Evolutionary conservation across 2,797 vertebrate species (phyloP).

Genomic region (Tachyglossus aculeatus): DNA sequence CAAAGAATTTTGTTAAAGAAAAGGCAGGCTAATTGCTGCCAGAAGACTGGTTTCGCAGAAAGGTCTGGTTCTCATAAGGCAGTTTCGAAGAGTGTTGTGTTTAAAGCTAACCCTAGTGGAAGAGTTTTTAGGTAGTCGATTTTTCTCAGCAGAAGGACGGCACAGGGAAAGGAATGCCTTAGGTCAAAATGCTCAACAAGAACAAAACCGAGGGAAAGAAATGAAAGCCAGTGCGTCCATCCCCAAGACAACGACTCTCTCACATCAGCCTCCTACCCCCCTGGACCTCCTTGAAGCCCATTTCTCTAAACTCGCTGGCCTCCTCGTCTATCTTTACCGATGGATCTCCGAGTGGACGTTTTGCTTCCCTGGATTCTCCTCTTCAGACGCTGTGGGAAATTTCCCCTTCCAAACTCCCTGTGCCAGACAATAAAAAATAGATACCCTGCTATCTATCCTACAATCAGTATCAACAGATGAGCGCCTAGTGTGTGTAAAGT

Average conservation of each 20-base stretch:
- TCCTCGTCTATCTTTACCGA: too few relatives aligned
- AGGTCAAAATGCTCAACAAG: slow-evolving; percentile 16
- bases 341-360: too few relatives aligned
- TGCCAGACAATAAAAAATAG: too few relatives aligned
- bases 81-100: slow-evolving; percentile 72
- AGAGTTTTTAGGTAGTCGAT: slow-evolving; percentile 39
- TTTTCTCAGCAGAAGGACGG: slow-evolving; percentile 62
- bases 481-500: neutral
- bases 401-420: too few relatives aligned
- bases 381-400: too few relatives aligned
- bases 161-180: slow-evolving; percentile 43
- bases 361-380: too few relatives aligned
- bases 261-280: neutral
- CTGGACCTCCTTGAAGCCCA: neutral
- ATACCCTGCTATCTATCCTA: too few relatives aligned
- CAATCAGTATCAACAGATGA: too few relatives aligned
- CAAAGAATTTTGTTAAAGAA: slow-evolving; percentile 80
- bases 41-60: slow-evolving; percentile 73
- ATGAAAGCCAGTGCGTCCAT: neutral
- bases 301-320: slow-evolving; percentile 1
- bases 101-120: slow-evolving; percentile 67
- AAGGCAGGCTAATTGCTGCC: slow-evolving; percentile 79
- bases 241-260: neutral
- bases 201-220: neutral
- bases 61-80: slow-evolving; percentile 80